These are phyloP conservation scores for Alauda arvensis DNA, from an alignment of 2,797 vertebrate species.

Conservation along the genomic window DNA sequence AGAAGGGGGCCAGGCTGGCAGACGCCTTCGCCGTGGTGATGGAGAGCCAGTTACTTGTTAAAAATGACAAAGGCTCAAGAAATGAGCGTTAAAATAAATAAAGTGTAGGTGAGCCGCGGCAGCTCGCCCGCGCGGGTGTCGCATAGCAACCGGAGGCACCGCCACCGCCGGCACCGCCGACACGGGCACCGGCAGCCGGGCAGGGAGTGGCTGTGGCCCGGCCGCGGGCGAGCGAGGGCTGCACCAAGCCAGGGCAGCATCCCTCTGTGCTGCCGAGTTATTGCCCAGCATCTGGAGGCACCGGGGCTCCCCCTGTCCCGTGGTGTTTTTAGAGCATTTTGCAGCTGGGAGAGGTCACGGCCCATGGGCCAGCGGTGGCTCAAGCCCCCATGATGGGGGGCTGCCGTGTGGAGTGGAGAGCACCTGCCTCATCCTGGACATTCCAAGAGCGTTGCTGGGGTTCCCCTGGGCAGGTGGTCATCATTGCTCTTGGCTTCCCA, in stretches of 20 bases:
- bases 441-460: neutral
- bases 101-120: constrained; percentile 60
- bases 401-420: neutral
- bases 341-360: fast-evolving
- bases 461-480: neutral
- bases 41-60: constrained; percentile 31
- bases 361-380: fast-evolving
- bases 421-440: neutral
- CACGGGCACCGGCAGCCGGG: neutral
- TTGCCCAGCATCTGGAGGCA: neutral
- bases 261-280: neutral
- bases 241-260: neutral
- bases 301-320: fast-evolving
- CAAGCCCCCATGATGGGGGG: fast-evolving
- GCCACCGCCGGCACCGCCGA: neutral
- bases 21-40: constrained; percentile 8
- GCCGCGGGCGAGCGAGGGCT: neutral
- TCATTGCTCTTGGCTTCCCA: fast-evolving
- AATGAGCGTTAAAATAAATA: constrained; percentile 60
- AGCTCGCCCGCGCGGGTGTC: constrained; percentile 50
- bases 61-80: constrained; percentile 53
- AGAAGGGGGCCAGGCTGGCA: constrained; percentile 19
- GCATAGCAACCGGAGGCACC: constrained; percentile 53
- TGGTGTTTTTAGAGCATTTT: neutral
- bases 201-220: neutral